Conservation (phyloP, 2,888 invertebrate species). For the Trichogramma evanescens region DNA sequence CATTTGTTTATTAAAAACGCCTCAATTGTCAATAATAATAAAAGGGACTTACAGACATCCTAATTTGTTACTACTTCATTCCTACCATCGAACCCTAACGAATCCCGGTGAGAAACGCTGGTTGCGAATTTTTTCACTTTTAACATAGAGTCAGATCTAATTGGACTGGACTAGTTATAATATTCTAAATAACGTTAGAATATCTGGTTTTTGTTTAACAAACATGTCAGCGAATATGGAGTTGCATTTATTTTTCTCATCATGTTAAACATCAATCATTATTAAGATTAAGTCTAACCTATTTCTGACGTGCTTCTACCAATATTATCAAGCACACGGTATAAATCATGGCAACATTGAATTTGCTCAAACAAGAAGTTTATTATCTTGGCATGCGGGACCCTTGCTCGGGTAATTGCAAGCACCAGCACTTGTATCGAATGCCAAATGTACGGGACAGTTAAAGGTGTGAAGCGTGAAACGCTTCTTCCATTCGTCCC, state of each 20-base stretch:
- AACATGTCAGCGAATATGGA: too few relatives aligned
- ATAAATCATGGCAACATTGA: conserved; percentile 8
- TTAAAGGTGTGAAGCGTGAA: conserved; percentile 71
- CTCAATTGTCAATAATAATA: too few relatives aligned
- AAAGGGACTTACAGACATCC: too few relatives aligned
- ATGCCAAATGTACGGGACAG: conserved; percentile 72
- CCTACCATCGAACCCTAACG: too few relatives aligned
- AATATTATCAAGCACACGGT: not conserved
- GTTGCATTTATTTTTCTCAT: not conserved
- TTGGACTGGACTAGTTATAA: too few relatives aligned
- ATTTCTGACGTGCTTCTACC: not conserved
- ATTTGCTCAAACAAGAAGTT: conserved; percentile 51
- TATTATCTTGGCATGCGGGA: conserved; percentile 68
- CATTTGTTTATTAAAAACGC: too few relatives aligned
- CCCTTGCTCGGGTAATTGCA: conserved; percentile 79
- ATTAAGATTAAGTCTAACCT: not conserved
- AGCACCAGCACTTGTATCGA: conserved; percentile 67
- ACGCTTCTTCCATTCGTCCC: conserved; percentile 69
- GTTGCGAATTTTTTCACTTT: too few relatives aligned
- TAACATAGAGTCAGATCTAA: too few relatives aligned
- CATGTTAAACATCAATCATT: not conserved
- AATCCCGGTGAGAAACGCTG: too few relatives aligned
- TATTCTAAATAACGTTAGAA: too few relatives aligned
- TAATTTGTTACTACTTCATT: too few relatives aligned
- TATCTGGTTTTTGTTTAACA: too few relatives aligned